phyloP scores from a whole-genome alignment of 2,797 vertebrate genomes.

The Cyprinella venusta region DNA sequence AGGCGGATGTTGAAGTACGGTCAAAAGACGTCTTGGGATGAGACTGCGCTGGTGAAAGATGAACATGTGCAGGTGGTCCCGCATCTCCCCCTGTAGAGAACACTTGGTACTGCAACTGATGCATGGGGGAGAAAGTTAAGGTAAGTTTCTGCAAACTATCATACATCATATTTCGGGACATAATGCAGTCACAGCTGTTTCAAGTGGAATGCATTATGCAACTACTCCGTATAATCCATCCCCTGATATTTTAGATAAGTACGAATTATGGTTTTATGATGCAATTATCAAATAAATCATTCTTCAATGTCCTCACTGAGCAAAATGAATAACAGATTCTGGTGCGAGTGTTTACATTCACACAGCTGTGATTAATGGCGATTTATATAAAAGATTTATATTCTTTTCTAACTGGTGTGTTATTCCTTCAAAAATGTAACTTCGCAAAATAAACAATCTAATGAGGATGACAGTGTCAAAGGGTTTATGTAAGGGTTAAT shows the following conservation, averaged over 20 bases:
- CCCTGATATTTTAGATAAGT: slow-evolving; percentile 24
- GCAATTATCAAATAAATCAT: slow-evolving; percentile 31
- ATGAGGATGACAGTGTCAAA: background rate
- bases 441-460: slow-evolving; percentile 16
- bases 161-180: slow-evolving; percentile 4
- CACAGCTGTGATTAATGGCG: slow-evolving; percentile 26
- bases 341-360: background rate
- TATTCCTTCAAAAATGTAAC: slow-evolving; percentile 16
- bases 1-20: no score
- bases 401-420: background rate
- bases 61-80: slow-evolving; percentile 23
- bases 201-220: background rate
- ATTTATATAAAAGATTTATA: no score
- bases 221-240: background rate
- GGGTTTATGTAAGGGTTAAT: no score
- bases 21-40: no score
- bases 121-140: background rate
- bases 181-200: background rate
- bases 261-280: slow-evolving; percentile 2
- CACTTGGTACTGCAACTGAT: slow-evolving; percentile 20
- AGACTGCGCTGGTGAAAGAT: no score
- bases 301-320: slow-evolving; percentile 7
- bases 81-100: slow-evolving; percentile 50
- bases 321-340: background rate
- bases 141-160: slow-evolving; percentile 24